Percentiles rank a stretch among this genome's conserved stretches.
Evolutionary conservation across 2,797 vertebrate species (phyloP).

Genomic region (Austrolebias charrua): DNA sequence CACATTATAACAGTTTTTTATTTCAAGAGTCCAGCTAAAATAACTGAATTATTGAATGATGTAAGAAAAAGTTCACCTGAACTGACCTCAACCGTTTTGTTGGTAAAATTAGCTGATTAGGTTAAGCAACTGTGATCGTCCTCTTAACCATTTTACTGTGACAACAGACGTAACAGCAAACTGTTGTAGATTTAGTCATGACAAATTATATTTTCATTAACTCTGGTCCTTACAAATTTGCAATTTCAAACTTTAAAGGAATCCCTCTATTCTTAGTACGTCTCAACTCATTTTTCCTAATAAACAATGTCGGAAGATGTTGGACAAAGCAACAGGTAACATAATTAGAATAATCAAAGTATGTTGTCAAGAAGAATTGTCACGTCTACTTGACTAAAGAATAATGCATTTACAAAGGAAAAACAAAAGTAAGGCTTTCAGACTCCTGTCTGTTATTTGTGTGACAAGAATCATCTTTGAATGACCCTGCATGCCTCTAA

Average conservation of each 20-base stretch:
- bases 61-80: neutral
- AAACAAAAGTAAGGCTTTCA: neutral
- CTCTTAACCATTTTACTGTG: neutral
- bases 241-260: neutral
- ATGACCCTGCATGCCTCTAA: neutral
- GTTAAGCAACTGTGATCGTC: neutral
- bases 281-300: neutral
- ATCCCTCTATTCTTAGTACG: constrained; percentile 1
- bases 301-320: neutral
- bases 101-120: neutral
- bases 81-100: neutral
- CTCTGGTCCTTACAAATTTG: neutral
- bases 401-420: neutral
- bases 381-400: too few species aligned
- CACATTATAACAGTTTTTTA: constrained; percentile 7
- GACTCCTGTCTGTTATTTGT: neutral
- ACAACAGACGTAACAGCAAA: constrained; percentile 1
- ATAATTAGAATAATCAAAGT: too few species aligned
- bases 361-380: too few species aligned
- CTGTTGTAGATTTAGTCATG: neutral
- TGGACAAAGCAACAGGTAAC: neutral
- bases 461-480: neutral
- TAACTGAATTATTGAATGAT: neutral
- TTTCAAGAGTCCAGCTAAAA: neutral
- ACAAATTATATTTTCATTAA: neutral